Base-by-base conservation (phyloP, 2,797 vertebrate species). In the Chelidonichthys spinosus region DNA sequence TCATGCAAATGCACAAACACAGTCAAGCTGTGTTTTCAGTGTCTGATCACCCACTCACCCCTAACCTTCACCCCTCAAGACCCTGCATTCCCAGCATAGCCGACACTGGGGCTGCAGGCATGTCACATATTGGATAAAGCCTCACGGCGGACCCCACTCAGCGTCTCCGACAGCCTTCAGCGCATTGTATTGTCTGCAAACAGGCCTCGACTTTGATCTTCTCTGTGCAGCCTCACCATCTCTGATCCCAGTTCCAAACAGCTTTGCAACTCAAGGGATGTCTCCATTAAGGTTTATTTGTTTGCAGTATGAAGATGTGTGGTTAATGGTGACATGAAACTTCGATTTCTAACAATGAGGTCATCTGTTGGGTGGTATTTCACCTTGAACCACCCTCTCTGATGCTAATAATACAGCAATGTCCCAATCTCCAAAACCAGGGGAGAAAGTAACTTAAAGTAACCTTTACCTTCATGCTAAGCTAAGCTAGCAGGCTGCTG, bases 171-270 rank as follows among this genome's bases (percentile, higher is more conserved):
- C 76, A 79, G 75, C 75, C 75, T 67, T 64, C 61, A 69, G 68
- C 76, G 55, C 52, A 60, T 25, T 69, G 83, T 11, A 89, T 87
- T 90, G 90, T 94, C 90, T 90, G 83, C 76, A 70, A 83, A 77
- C 69, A 85, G 89, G 87, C 88, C 89, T 93, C 92, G 91, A 92
- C 91, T 90, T 92, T 93, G 92, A 93, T 91, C 87, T 79, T 82
- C 59, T 66, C 49, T 2, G 64, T 46, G 42, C 68, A 42, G 76
- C 43, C 68, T 70, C 58, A 1, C 47, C 63, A 47, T 81, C 78
- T 80, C 49, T 37, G 62, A 69, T 43, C 32, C 42, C 32, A 3
- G 60, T 72, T 67, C 74, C 76, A 78, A 85, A 81, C 69, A 81
- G 63, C 36, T 40, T 37, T 1, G 36, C 39, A 47, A 53, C 15